These are phyloP conservation scores for Ardeotis arabs DNA, from an alignment of 2,113 vertebrate species.

Conservation along the genomic window DNA sequence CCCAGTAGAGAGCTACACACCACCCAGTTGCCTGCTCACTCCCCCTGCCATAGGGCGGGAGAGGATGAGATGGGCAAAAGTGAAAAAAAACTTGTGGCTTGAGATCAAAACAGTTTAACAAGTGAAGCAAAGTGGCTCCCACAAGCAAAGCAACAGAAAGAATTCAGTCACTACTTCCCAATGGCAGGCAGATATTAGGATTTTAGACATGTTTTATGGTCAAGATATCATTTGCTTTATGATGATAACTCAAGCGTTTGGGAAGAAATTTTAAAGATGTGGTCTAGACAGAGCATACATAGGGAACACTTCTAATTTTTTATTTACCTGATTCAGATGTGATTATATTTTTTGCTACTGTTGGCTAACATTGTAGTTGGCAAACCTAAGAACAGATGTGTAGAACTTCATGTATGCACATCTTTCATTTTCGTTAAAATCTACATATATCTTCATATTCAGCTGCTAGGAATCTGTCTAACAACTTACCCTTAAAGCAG, in stretches of 20 bases:
- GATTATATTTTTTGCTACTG: neutral
- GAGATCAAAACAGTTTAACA: neutral
- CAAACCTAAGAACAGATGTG: neutral
- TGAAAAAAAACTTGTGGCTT: neutral
- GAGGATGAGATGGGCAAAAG: neutral
- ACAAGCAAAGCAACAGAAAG: neutral
- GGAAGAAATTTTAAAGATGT: neutral
- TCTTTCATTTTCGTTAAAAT: neutral
- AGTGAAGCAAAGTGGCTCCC: neutral
- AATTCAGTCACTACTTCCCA: neutral
- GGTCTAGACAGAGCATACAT: neutral
- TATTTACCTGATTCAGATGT: neutral
- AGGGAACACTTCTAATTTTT: neutral
- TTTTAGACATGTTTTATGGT: neutral
- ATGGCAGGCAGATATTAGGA: rapidly evolving
- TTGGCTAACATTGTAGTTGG: neutral
- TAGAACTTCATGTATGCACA: neutral
- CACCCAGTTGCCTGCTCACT: neutral
- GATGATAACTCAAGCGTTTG: neutral
- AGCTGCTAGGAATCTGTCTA: neutral
- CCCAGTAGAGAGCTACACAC: neutral
- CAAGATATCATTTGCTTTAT: neutral
- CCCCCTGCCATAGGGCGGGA: rapidly evolving
- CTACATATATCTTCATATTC: neutral
- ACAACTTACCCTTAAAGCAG: neutral